These are phyloP conservation scores for Gadopsis bispinosus DNA, from an alignment of 2,797 vertebrate species.

Conservation along the genomic window DNA sequence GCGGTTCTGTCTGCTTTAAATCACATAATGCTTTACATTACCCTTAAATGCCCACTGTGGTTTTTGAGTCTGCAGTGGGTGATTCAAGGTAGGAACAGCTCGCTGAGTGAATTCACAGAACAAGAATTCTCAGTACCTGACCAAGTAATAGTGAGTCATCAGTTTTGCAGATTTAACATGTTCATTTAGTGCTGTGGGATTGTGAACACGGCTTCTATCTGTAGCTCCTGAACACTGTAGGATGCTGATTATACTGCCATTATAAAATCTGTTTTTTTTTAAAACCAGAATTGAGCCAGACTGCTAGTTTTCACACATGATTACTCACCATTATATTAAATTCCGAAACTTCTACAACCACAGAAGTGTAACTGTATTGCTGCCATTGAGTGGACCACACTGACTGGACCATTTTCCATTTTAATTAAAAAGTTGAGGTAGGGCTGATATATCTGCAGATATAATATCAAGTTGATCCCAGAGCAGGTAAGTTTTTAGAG, in stretches of 20 bases:
- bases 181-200: not conserved
- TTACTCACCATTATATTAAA: slow-evolving; percentile 25
- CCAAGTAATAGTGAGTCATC: slow-evolving; percentile 2
- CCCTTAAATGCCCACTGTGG: slow-evolving; percentile 2
- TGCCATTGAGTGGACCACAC: not conserved
- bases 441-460: slow-evolving; percentile 9
- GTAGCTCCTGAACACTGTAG: not conserved
- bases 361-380: slow-evolving; percentile 5
- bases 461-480: slow-evolving; percentile 26
- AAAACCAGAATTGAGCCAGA: not conserved
- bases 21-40: not conserved
- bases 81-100: slow-evolving; percentile 2
- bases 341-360: not conserved
- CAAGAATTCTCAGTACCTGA: not conserved
- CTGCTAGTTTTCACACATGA: slow-evolving; percentile 4
- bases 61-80: not conserved
- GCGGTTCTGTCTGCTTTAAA: not conserved
- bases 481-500: slow-evolving; percentile 19
- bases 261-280: too few relatives aligned
- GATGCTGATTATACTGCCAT: not conserved
- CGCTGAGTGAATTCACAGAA: not conserved
- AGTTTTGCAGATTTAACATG: not conserved
- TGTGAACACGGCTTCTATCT: slow-evolving; percentile 20
- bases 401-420: slow-evolving; percentile 11
- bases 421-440: slow-evolving; percentile 47